phyloP scores from a whole-genome alignment of 2,113 vertebrate genomes.

The Ochotona princeps region DNA sequence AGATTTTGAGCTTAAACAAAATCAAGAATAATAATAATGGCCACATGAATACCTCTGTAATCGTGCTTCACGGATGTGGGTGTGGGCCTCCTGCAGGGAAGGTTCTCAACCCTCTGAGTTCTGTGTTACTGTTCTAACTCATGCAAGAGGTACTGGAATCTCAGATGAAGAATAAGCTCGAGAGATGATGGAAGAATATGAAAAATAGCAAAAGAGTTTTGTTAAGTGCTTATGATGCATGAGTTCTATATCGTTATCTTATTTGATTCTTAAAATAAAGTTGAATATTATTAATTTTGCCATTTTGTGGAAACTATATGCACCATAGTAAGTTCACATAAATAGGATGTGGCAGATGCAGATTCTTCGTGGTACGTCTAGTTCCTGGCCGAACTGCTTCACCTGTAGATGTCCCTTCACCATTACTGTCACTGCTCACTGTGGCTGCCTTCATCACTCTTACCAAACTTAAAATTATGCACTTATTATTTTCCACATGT shows the following conservation, averaged over 20 bases:
- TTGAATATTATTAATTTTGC: not conserved
- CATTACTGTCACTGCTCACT: not conserved
- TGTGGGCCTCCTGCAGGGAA: too few relatives aligned
- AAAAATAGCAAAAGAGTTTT: not conserved
- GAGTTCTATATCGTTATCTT: not conserved
- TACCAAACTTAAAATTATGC: slow-evolving; percentile 28
- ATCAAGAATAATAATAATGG: not conserved
- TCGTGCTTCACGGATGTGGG: not conserved
- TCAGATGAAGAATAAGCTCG: not conserved
- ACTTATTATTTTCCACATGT: not conserved
- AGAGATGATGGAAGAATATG: not conserved
- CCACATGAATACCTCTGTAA: not conserved
- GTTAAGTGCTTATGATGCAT: not conserved
- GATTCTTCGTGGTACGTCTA: not conserved
- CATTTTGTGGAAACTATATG: slow-evolving; percentile 17
- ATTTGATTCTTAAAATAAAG: not conserved
- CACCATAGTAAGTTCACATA: not conserved
- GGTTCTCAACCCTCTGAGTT: not conserved
- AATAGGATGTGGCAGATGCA: not conserved
- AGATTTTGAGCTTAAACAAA: not conserved
- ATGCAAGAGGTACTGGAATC: not conserved
- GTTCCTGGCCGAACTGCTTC: not conserved
- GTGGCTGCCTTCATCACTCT: not conserved
- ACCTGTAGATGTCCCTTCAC: not conserved
- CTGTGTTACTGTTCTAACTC: not conserved